phyloP scores from a whole-genome alignment of 2,797 vertebrate species.

The Lindbergichthys nudifrons region DNA sequence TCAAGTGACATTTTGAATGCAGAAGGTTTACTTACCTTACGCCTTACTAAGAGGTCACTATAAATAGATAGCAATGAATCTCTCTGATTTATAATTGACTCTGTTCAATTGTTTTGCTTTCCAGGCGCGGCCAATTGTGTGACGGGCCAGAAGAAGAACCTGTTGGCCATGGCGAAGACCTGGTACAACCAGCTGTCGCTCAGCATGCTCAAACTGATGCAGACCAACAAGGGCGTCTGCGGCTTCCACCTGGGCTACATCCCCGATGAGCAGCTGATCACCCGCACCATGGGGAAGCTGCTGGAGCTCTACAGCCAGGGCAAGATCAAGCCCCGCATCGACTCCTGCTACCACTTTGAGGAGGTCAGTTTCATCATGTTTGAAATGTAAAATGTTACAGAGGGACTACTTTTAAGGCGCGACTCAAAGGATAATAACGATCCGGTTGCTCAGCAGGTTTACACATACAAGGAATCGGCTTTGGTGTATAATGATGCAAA shows the following conservation, averaged over 20 bases:
- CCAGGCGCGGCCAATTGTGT: constrained; percentile 90
- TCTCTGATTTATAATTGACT: background rate
- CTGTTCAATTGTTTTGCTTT: background rate
- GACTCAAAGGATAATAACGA: no score
- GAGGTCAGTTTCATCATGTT: constrained; percentile 80
- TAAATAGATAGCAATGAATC: background rate
- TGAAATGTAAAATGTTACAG: background rate
- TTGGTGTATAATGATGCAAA: no score
- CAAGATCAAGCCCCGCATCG: constrained; percentile 92
- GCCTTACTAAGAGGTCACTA: background rate
- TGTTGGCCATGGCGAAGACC: constrained; percentile 90
- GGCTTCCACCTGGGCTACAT: constrained; percentile 90
- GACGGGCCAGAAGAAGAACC: constrained; percentile 91
- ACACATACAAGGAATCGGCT: no score
- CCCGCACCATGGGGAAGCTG: constrained; percentile 80
- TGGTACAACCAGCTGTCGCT: constrained; percentile 96
- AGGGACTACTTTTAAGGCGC: background rate
- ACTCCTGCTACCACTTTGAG: constrained; percentile 91
- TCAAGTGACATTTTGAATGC: no score
- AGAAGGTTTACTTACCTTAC: background rate
- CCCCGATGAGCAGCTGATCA: constrained; percentile 77
- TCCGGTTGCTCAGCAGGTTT: no score
- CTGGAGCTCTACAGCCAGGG: constrained; percentile 89
- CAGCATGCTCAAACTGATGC: constrained; percentile 88
- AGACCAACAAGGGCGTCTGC: constrained; percentile 89